These are phyloP conservation scores for Agrilus mali DNA, from an alignment of 2,888 invertebrate genomes.

Conservation along the genomic window DNA sequence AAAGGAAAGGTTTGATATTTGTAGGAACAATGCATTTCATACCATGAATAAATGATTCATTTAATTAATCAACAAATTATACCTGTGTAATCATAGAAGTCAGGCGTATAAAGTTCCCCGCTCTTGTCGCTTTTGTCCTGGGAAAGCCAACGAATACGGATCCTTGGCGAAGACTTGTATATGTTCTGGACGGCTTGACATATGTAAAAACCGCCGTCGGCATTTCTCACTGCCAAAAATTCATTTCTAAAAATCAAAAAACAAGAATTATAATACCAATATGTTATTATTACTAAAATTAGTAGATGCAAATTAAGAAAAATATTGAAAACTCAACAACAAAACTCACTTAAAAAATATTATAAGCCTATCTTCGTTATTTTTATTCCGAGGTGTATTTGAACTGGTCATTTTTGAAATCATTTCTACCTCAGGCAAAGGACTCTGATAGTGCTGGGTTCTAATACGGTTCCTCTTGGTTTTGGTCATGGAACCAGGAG, in stretches of 20 bases:
- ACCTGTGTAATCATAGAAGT: constrained; percentile 83
- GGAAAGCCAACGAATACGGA: constrained; percentile 83
- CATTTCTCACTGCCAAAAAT: constrained; percentile 82
- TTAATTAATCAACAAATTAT: constrained; percentile 16
- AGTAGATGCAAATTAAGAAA: neutral
- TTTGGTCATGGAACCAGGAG: constrained; percentile 23
- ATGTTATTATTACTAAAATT: neutral
- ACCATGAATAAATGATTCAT: no score
- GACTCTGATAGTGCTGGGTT: constrained; percentile 74
- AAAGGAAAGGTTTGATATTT: no score
- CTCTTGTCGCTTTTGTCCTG: constrained; percentile 54
- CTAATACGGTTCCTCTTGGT: constrained; percentile 46
- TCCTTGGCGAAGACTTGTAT: constrained; percentile 70
- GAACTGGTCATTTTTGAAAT: constrained; percentile 59
- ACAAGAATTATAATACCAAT: neutral
- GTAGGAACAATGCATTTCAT: no score
- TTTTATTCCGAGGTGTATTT: constrained; percentile 42
- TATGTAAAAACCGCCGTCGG: constrained; percentile 76
- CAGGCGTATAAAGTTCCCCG: constrained; percentile 70
- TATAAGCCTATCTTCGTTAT: constrained; percentile 66
- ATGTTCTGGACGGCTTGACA: constrained; percentile 88
- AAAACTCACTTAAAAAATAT: constrained; percentile 70
- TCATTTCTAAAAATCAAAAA: constrained; percentile 52
- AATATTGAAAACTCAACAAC: constrained; percentile 1
- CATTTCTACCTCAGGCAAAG: constrained; percentile 63